Evolutionary conservation across 2,113 vertebrate genomes (phyloP).

Genomic region (Menura novaehollandiae): DNA sequence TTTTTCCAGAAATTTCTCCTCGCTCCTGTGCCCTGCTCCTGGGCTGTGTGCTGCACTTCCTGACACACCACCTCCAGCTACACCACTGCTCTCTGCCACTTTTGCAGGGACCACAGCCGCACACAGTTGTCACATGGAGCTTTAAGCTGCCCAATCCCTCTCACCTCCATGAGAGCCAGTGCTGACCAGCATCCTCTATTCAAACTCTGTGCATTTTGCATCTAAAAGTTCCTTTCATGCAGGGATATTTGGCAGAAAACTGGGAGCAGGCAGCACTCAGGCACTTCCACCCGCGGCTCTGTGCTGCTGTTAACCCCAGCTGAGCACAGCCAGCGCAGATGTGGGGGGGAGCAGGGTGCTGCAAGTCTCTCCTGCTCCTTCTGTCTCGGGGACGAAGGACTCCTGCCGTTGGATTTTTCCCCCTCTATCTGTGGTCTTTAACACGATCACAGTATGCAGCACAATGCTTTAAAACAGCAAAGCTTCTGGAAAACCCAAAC

Average conservation of each 20-base stretch:
- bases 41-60: not conserved
- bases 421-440: conserved; percentile 48
- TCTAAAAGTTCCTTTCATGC: conserved; percentile 30
- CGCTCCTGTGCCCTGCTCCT: not conserved
- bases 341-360: not conserved
- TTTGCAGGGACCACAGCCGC: not conserved
- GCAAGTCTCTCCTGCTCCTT: conserved; percentile 45
- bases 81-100: not conserved
- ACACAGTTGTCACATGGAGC: not conserved
- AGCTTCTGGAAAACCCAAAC: conserved; percentile 85
- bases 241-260: not conserved
- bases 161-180: not conserved
- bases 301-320: conserved; percentile 44
- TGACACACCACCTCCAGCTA: not conserved
- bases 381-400: conserved; percentile 5
- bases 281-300: conserved; percentile 43
- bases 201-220: not conserved
- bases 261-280: conserved; percentile 36
- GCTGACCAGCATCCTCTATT: conserved; percentile 4
- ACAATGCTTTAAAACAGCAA: conserved; percentile 75
- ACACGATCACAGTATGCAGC: conserved; percentile 59
- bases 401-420: not conserved
- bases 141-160: not conserved
- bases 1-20: conserved; percentile 22
- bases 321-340: conserved; percentile 8